Evolutionary conservation across 1,140 invertebrate genomes (phyloP).

Genomic region (Dreissena rostriformis): DNA sequence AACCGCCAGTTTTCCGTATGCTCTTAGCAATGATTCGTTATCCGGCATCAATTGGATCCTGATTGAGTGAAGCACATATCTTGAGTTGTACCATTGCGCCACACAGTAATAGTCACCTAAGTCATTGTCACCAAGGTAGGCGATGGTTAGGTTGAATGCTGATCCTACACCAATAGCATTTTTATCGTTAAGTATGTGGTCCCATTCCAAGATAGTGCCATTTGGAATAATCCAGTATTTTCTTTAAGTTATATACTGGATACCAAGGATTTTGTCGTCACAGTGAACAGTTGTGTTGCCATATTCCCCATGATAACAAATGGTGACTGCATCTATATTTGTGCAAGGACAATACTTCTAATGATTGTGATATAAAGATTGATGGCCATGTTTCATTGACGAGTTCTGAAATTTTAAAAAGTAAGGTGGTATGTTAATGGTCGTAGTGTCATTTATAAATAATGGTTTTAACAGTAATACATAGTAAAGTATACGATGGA

Average conservation of each 20-base stretch:
- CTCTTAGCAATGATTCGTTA: neutral
- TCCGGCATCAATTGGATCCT: slow-evolving; percentile 25
- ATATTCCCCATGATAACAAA: slow-evolving; percentile 9
- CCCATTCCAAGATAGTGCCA: slow-evolving; percentile 10
- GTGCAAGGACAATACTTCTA: no score
- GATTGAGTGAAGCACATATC: slow-evolving; percentile 21
- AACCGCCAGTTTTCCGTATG: neutral
- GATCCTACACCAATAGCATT: slow-evolving; percentile 11
- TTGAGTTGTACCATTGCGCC: slow-evolving; percentile 38
- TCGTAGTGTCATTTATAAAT: no score
- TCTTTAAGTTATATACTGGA: slow-evolving; percentile 7
- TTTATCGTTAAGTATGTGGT: neutral
- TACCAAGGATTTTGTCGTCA: slow-evolving; percentile 15
- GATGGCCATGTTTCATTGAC: no score
- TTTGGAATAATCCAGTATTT: slow-evolving; percentile 44
- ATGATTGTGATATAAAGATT: no score
- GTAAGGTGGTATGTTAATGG: no score
- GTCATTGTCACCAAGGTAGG: slow-evolving; percentile 4
- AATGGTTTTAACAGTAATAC: no score
- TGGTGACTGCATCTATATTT: neutral
- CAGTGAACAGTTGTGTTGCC: slow-evolving; percentile 26
- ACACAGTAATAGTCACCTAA: slow-evolving; percentile 49
- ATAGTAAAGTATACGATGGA: no score
- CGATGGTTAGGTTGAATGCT: slow-evolving; percentile 39
- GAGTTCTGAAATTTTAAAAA: no score